Conservation (phyloP, 2,113 vertebrate species). For the Eretmochelys imbricata region DNA sequence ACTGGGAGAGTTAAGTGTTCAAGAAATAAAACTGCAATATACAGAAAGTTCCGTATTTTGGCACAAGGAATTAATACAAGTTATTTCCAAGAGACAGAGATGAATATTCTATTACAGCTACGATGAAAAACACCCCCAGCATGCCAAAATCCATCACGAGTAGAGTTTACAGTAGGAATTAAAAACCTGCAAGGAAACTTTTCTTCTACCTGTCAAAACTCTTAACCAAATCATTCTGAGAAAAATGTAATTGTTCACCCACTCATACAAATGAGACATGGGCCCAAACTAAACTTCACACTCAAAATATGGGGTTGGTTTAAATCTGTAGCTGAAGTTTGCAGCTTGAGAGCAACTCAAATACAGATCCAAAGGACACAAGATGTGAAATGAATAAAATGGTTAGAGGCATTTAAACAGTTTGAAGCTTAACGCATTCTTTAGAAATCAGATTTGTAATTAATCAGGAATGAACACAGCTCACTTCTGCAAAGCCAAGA, state of each 20-base stretch:
- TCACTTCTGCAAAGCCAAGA: not conserved
- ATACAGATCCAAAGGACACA: not conserved
- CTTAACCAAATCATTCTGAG: not conserved
- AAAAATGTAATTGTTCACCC: not conserved
- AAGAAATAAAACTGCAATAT: not conserved
- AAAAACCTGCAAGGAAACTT: not conserved
- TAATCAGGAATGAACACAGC: not conserved
- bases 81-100: not conserved
- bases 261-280: not conserved
- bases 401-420: not conserved
- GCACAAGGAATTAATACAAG: not conserved
- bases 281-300: not conserved
- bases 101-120: not conserved
- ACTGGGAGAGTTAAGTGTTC: not conserved
- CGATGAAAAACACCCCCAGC: not conserved
- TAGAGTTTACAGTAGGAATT: not conserved
- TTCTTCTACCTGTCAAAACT: not conserved
- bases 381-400: not conserved
- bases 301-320: not conserved
- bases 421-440: not conserved
- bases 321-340: not conserved
- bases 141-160: not conserved
- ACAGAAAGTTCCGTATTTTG: not conserved
- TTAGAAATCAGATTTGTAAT: not conserved
- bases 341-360: not conserved